Conservation (phyloP, 2,113 vertebrate genomes). For the Phalacrocorax brasilianus region DNA sequence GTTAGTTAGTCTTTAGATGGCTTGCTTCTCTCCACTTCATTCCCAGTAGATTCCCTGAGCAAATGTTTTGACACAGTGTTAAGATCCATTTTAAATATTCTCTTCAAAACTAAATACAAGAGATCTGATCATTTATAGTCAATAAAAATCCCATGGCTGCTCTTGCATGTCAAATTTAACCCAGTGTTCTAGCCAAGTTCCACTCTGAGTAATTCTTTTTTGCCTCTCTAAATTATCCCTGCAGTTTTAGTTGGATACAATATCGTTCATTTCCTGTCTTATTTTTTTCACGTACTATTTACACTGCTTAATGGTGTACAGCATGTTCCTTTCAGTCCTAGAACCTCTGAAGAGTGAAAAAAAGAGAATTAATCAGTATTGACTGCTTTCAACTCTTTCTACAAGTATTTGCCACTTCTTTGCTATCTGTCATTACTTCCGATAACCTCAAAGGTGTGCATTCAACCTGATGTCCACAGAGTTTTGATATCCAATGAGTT, state of each 20-base stretch:
- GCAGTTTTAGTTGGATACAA: constrained; percentile 66
- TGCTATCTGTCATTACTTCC: not conserved
- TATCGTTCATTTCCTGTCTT: constrained; percentile 64
- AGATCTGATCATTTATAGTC: constrained; percentile 46
- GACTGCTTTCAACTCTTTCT: constrained; percentile 28
- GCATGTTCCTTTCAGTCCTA: constrained; percentile 62
- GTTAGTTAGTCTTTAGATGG: not conserved
- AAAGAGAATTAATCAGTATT: constrained; percentile 17
- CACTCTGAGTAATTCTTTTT: constrained; percentile 67
- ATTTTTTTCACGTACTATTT: constrained; percentile 65
- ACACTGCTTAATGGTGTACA: constrained; percentile 61
- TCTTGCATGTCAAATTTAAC: constrained; percentile 58
- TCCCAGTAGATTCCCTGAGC: not conserved
- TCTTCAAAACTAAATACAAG: constrained; percentile 4
- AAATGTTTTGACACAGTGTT: not conserved
- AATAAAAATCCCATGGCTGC: constrained; percentile 56
- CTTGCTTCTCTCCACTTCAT: not conserved
- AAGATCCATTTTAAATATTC: constrained; percentile 15
- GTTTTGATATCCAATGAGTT: not conserved
- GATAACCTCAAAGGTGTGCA: not conserved
- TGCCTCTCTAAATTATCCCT: constrained; percentile 64
- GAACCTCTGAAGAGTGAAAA: constrained; percentile 33
- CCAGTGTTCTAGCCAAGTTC: constrained; percentile 62
- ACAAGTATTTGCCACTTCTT: not conserved
- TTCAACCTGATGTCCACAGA: not conserved